Base-by-base conservation (phyloP, 2,888 invertebrate genomes). In the Platycnemis pennipes region DNA sequence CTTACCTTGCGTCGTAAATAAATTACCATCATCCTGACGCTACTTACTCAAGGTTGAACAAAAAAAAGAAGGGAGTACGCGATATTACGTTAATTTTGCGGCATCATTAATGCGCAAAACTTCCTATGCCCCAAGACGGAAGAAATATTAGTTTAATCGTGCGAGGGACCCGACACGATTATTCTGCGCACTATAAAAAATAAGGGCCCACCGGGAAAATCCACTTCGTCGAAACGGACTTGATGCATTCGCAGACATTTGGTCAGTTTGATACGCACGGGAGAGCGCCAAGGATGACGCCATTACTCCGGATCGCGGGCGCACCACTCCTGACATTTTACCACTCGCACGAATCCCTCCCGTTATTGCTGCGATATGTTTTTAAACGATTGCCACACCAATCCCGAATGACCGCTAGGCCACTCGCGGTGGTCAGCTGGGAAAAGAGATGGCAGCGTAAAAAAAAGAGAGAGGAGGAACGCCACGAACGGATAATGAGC, bases 171-270 rank as follows among this genome's bases (percentile, higher is more conserved):
- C 13, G 31, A 13, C 77, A 11, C 77, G 77, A 77, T 37, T 13
- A 37, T 37, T 37, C 77, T 37, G 37, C 5, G 37, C 37, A 5
- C 77, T 31, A 37, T 37, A 11, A 77, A 77, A 77, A 13, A 31
- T 63, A 63, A 63, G 26, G n/a, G 63, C 26, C 63, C 37, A 11
- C 11, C 2, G 77, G 11, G 77, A 13, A 4, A 77, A 37, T 77
- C 37, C 77, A 31, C 37, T 77, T 37, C 3, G 37, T 13, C 31
- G 77, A 77, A 77, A 77, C 31, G 37, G 77, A 77, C 13, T 37
- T 77, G 77, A 77, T 77, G 37, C n/a, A 63, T 63, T 63, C n/a
- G 63, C 63, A 26, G 63, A 77, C 37, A 77, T 77, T 37, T 77
- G 77, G 31, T 13, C 77, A 37, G 26, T 37, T 77, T 11, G 77